Percentiles rank a stretch among this genome's conserved stretches.
Evolutionary conservation across 1,140 invertebrate genomes (phyloP).

Genomic region (Forficula auricularia): DNA sequence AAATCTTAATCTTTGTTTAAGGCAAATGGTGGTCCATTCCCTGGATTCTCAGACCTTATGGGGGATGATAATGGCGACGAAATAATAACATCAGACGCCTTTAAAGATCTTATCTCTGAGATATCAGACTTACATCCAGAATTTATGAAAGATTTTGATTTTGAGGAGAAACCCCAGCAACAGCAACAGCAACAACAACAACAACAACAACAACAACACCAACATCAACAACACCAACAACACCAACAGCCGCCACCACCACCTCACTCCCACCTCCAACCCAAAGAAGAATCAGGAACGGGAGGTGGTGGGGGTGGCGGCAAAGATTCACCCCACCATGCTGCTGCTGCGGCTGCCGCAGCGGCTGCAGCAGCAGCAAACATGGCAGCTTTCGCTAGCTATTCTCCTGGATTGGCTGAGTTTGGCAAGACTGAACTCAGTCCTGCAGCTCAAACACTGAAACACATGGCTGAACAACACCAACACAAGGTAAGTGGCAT

Average conservation of each 20-base stretch:
- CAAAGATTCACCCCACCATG: not conserved
- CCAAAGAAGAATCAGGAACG: not conserved
- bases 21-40: conserved; percentile 44
- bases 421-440: conserved; percentile 50
- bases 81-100: conserved; percentile 57
- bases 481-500: conserved; percentile 60
- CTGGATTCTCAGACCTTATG: conserved; percentile 59
- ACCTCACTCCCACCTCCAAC: not conserved
- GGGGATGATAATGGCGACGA: conserved; percentile 68
- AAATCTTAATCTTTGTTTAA: conserved; percentile 18
- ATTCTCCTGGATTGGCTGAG: conserved; percentile 17
- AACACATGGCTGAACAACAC: conserved; percentile 91
- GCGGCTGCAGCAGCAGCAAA: conserved; percentile 9
- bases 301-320: not conserved
- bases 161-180: conserved; percentile 38
- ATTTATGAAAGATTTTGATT: conserved; percentile 69
- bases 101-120: conserved; percentile 77
- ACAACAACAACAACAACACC: conserved; percentile 21
- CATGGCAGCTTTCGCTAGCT: not conserved
- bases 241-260: conserved; percentile 24
- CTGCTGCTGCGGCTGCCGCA: conserved; percentile 14
- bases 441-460: conserved; percentile 79
- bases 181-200: conserved; percentile 19
- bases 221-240: conserved; percentile 29
- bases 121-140: conserved; percentile 65